Conservation (phyloP, 2,797 vertebrate species). For the Ctenopoma multispine region DNA sequence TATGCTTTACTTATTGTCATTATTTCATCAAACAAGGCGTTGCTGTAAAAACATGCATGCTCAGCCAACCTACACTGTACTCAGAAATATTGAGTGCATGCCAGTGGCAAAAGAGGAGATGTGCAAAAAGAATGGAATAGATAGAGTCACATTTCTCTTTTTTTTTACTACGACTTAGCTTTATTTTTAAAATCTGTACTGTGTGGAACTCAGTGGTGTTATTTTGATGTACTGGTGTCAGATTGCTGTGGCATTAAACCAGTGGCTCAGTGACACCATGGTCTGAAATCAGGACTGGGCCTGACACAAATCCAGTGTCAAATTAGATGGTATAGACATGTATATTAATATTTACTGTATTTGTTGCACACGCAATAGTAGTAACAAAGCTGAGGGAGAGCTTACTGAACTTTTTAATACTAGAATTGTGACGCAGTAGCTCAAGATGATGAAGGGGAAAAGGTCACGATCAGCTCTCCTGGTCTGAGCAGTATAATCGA, state of each 20-base stretch:
- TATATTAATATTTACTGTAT: neutral
- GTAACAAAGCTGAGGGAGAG: neutral
- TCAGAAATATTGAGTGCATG: constrained; percentile 17
- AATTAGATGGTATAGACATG: too few relatives aligned
- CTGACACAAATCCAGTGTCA: too few relatives aligned
- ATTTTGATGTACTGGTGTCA: neutral
- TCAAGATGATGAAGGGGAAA: constrained; percentile 1
- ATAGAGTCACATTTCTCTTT: neutral
- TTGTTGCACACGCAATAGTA: neutral
- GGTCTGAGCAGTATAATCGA: constrained; percentile 15
- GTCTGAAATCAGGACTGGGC: neutral
- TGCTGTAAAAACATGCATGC: constrained; percentile 47
- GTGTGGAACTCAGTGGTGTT: neutral
- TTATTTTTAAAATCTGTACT: neutral
- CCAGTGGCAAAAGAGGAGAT: constrained; percentile 4
- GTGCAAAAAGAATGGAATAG: constrained; percentile 2
- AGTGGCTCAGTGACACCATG: neutral
- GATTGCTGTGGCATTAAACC: neutral
- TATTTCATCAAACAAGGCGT: constrained; percentile 28
- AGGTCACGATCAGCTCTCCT: constrained; percentile 11
- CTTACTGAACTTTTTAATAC: constrained; percentile 18
- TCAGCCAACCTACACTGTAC: constrained; percentile 41
- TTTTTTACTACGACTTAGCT: neutral
- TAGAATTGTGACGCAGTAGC: neutral
- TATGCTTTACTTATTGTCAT: constrained; percentile 32